Evolutionary conservation across 2,113 vertebrate genomes (phyloP).

Genomic region (Phylloscopus whistleri): DNA sequence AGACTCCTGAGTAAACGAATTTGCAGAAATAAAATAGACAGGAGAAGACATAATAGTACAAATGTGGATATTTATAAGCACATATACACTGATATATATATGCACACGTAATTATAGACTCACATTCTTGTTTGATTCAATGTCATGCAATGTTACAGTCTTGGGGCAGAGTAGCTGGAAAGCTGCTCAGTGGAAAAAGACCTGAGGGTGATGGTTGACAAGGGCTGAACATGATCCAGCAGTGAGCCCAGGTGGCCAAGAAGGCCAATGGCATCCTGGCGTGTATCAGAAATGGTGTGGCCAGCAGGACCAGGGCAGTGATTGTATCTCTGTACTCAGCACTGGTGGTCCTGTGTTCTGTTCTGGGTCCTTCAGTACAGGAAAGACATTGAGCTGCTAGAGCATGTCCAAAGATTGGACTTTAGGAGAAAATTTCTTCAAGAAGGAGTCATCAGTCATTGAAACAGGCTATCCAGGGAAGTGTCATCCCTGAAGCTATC

Average conservation of each 20-base stretch:
- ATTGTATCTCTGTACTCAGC: background rate
- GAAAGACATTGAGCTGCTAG: background rate
- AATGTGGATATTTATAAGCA: background rate
- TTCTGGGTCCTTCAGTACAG: background rate
- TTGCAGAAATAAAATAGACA: background rate
- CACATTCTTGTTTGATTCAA: background rate
- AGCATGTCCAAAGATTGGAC: background rate
- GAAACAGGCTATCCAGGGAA: background rate
- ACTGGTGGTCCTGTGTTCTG: too few species aligned
- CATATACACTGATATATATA: too few species aligned
- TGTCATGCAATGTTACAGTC: background rate
- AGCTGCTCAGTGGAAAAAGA: background rate
- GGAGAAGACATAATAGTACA: background rate
- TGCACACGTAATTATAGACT: background rate
- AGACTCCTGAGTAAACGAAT: background rate
- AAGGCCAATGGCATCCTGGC: background rate
- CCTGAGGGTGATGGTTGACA: background rate
- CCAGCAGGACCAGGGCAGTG: background rate
- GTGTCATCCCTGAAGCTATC: background rate
- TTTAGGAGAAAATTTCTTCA: background rate
- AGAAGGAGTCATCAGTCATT: background rate
- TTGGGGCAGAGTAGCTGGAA: background rate
- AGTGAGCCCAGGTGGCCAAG: background rate
- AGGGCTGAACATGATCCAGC: accelerated
- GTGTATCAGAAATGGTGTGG: background rate